These are phyloP conservation scores for Tetragnatha montana DNA, from an alignment of 2,888 invertebrate genomes.

Conservation along the genomic window DNA sequence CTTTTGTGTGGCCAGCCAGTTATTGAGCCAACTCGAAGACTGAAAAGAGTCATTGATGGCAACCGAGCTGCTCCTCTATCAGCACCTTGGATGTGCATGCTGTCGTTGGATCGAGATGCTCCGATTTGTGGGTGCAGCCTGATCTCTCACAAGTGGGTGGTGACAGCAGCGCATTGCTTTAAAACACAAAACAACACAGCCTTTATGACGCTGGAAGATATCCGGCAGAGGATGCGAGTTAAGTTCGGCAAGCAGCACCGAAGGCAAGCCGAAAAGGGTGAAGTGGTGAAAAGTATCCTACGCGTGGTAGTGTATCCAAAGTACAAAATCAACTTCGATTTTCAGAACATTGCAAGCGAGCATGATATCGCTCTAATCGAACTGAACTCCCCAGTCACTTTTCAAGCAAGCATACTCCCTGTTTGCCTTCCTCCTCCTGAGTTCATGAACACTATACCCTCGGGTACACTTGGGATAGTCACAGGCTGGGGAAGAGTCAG, in stretches of 20 bases:
- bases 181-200: not conserved
- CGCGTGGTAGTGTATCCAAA: constrained; percentile 59
- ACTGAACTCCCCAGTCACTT: constrained; percentile 63
- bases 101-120: constrained; percentile 61
- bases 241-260: constrained; percentile 72
- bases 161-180: constrained; percentile 73
- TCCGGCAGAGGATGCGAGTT: constrained; percentile 52
- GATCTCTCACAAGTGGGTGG: constrained; percentile 71
- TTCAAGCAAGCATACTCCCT: constrained; percentile 70
- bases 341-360: constrained; percentile 63
- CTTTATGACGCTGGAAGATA: constrained; percentile 38
- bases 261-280: constrained; percentile 66
- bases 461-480: constrained; percentile 66
- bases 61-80: constrained; percentile 58
- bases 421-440: constrained; percentile 69
- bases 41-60: constrained; percentile 67
- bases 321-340: constrained; percentile 36
- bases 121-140: constrained; percentile 72
- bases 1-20: constrained; percentile 58
- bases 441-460: constrained; percentile 46
- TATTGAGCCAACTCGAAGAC: constrained; percentile 19
- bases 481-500: constrained; percentile 73
- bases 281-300: constrained; percentile 55
- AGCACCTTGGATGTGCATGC: constrained; percentile 71
- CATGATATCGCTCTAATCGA: constrained; percentile 72